Evolutionary conservation across 2,113 vertebrate species (phyloP).

Genomic region (Ranitomeya imitator): DNA sequence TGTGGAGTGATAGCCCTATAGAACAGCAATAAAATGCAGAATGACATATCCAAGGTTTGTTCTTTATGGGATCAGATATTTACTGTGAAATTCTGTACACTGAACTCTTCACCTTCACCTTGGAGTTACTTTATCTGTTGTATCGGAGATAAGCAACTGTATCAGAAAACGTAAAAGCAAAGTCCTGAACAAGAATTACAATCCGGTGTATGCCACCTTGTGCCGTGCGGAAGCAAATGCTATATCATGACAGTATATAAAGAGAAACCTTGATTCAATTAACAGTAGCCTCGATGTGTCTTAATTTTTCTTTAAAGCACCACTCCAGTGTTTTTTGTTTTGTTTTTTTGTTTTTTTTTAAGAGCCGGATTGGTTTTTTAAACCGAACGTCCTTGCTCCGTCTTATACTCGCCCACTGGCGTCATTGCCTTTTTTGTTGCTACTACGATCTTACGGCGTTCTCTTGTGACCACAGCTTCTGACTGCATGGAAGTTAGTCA

Average conservation of each 20-base stretch:
- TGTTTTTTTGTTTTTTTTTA: no score
- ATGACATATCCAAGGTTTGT: no score
- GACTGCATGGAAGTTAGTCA: no score
- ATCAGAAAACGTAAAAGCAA: neutral
- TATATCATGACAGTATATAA: no score
- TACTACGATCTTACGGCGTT: no score
- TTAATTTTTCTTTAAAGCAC: neutral
- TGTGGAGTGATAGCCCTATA: neutral
- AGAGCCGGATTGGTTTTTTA: no score
- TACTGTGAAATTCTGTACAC: constrained; percentile 7
- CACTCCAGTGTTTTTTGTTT: no score
- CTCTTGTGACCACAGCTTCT: no score
- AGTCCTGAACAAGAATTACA: neutral
- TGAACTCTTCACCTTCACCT: neutral
- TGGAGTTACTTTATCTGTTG: constrained; percentile 24
- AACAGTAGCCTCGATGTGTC: neutral
- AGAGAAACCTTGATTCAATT: neutral
- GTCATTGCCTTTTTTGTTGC: no score
- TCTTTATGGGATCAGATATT: constrained; percentile 1
- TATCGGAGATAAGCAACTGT: constrained; percentile 14
- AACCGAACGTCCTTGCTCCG: no score
- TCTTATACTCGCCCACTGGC: no score
- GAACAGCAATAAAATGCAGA: neutral
- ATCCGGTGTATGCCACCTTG: neutral
- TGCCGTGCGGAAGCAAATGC: neutral